phyloP scores from a whole-genome alignment of 92 coral and sea anemone species.

The Micromussa lordhowensis region DNA sequence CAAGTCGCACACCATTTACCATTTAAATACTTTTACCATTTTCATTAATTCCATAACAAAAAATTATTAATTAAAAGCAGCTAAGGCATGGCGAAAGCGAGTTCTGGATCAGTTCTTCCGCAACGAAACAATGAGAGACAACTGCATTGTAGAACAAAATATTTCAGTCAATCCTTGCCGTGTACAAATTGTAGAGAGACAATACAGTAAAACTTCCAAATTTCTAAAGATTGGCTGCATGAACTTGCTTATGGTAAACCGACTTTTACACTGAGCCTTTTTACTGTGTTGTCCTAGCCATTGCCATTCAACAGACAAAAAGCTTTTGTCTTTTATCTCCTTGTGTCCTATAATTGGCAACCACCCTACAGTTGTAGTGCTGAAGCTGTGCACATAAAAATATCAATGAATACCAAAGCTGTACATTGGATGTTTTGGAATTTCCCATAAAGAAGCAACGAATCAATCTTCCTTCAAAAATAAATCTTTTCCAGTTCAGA shows the following conservation, averaged over 20 bases:
- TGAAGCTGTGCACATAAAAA: too few relatives aligned
- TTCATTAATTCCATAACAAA: too few relatives aligned
- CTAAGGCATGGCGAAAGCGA: too few relatives aligned
- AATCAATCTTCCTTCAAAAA: not conserved
- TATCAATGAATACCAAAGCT: not conserved
- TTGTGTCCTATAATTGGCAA: too few relatives aligned
- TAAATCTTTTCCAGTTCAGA: not conserved
- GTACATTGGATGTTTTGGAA: constrained; percentile 31
- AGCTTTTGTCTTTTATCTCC: not conserved
- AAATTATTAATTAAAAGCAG: too few relatives aligned
- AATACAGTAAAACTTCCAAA: not conserved
- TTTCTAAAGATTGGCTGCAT: not conserved
- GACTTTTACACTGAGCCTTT: not conserved
- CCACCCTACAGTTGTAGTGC: too few relatives aligned
- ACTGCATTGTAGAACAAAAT: not conserved
- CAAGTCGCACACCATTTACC: too few relatives aligned
- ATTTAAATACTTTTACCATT: too few relatives aligned
- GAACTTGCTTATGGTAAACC: not conserved
- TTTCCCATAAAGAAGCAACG: not conserved
- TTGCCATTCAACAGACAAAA: not conserved
- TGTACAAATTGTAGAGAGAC: not conserved
- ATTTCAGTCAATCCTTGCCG: not conserved
- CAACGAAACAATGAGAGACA: not conserved
- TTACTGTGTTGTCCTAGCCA: not conserved
- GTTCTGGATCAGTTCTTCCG: not conserved